Conservation (phyloP, 2,797 vertebrate species). For the Diplodus sargus region DNA sequence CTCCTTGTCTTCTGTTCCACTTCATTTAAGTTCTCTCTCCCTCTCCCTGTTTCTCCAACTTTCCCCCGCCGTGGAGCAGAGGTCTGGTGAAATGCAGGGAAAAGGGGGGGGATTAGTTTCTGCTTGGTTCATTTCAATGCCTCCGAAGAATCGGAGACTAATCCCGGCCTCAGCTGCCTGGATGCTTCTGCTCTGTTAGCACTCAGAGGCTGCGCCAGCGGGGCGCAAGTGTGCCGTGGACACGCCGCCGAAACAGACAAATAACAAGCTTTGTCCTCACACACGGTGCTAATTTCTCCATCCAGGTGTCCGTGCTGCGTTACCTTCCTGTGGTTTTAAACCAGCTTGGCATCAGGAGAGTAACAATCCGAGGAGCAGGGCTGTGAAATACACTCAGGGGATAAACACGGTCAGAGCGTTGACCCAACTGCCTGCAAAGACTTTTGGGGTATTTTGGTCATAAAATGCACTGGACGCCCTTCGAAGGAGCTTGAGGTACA, state of each 20-base stretch:
- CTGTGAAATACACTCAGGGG: constrained; percentile 43
- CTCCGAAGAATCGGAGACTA: constrained; percentile 72
- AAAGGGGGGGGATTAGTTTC: constrained; percentile 74
- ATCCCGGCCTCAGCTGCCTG: constrained; percentile 71
- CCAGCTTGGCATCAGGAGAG: constrained; percentile 36
- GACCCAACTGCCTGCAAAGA: constrained; percentile 24
- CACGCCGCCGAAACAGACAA: constrained; percentile 51
- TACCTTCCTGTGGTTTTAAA: constrained; percentile 50
- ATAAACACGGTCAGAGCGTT: constrained; percentile 40
- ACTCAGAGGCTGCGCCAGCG: constrained; percentile 59
- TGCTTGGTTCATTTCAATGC: constrained; percentile 73
- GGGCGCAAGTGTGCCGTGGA: constrained; percentile 53
- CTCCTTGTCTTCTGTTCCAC: constrained; percentile 42
- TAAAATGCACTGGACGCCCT: neutral
- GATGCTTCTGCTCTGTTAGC: constrained; percentile 68
- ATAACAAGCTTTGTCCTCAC: constrained; percentile 76
- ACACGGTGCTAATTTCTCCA: constrained; percentile 64
- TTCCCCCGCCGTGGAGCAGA: constrained; percentile 47
- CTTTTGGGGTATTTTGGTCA: neutral
- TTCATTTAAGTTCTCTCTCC: constrained; percentile 49
- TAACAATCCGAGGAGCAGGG: constrained; percentile 43
- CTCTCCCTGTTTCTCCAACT: constrained; percentile 6
- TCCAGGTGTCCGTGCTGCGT: constrained; percentile 63
- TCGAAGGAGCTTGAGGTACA: neutral
- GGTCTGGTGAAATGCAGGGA: constrained; percentile 60